Base-by-base conservation (phyloP, 2,888 invertebrate species). In the Halictus ligatus region DNA sequence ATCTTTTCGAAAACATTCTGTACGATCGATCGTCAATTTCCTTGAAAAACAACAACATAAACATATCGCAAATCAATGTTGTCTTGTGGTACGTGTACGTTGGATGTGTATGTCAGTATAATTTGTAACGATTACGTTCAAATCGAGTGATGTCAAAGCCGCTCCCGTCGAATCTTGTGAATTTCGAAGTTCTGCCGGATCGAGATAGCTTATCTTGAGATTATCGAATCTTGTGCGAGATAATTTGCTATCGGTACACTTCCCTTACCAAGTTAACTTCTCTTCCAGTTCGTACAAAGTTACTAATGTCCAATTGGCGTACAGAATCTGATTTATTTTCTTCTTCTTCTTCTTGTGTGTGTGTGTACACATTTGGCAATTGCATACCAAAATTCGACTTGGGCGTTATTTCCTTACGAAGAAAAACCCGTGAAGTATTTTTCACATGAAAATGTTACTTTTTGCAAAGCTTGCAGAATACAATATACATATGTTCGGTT, bases 171-270 rank as follows among this genome's bases (percentile, higher is more conserved):
- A 75, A 80, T 46, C 13, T 75, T 5, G 29, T 35, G 35, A 21
- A 80, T 87, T 83, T 50, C 29, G 0, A 0, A 77, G 13, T 43
- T 64, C 60, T 43, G 50, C 76, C 74, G 10, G 18, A 8, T 25
- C 35, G n/a, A 80, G 43, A 67, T 75, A 60, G 25, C 79, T 79
- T 86, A 85, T 87, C 82, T 79, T 2, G 18, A 58, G 50, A 85
- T 85, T 81, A 84, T 84, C 72, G 64, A 73, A 67, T 58, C 43
- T 73, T 13, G 35, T 21, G 8, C 18, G 29, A 78, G 84, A 85
- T 84, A 84, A 79, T 83, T 78, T 58, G 18, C 18, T 83, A 71
- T 83, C 75, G 76, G 13, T 25, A 35, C 35, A 71, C 40, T 82
- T 73, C 50, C 46, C 54, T 54, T 77, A 60, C 48, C 5, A 71